A percentile compares a stretch with the other conserved stretches of the same genome.
phyloP scores from a whole-genome alignment of 2,888 invertebrate species.

The Galerucella pusilla region DNA sequence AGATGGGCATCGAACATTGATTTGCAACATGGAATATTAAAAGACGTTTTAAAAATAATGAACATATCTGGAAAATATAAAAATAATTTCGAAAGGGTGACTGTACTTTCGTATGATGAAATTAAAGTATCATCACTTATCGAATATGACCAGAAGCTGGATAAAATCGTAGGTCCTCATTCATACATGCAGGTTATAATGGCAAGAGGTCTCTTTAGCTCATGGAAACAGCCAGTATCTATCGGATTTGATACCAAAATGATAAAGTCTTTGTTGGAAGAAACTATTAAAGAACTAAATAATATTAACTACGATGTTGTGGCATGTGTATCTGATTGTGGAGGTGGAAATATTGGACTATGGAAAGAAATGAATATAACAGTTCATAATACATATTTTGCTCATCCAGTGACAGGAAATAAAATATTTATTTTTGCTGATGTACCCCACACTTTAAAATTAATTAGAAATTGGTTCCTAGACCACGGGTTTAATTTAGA shows the following conservation, averaged over 20 bases:
- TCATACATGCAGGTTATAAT: slow-evolving; percentile 7
- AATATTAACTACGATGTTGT: slow-evolving; percentile 40
- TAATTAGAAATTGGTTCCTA: too few species aligned
- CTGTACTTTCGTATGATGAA: slow-evolving; percentile 48
- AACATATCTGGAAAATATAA: too few species aligned
- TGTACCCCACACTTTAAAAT: too few species aligned
- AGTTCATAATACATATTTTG: not conserved
- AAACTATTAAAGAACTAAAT: too few species aligned
- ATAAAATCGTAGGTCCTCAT: slow-evolving; percentile 10
- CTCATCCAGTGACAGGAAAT: too few species aligned
- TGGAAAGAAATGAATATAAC: slow-evolving; percentile 46
- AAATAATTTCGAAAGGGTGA: slow-evolving; percentile 40
- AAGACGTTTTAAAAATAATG: slow-evolving; percentile 33
- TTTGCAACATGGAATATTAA: slow-evolving; percentile 42
- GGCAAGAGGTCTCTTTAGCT: too few species aligned
- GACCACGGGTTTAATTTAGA: too few species aligned
- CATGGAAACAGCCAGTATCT: too few species aligned
- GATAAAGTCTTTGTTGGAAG: too few species aligned
- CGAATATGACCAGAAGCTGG: slow-evolving; percentile 33
- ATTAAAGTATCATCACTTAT: slow-evolving; percentile 41
- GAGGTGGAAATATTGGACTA: slow-evolving; percentile 50
- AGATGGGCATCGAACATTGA: too few species aligned
- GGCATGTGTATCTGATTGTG: slow-evolving; percentile 52
- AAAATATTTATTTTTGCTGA: too few species aligned
- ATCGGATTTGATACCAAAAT: too few species aligned